Conservation (phyloP, 1,140 invertebrate species). For the Drosophila biarmipes region DNA sequence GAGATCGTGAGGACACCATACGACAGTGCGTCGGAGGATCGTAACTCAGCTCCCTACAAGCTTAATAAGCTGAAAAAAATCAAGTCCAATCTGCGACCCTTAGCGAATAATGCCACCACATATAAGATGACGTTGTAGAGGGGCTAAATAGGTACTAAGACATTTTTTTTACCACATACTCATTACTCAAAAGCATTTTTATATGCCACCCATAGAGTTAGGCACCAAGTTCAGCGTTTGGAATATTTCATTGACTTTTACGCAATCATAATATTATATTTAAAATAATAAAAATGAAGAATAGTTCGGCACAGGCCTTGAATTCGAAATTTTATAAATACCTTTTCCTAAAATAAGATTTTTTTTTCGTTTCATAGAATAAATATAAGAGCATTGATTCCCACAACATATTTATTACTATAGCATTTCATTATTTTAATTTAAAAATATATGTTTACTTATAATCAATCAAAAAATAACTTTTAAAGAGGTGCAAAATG, state of each 20-base stretch:
- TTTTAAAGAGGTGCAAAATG: no score
- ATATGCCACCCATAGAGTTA: neutral
- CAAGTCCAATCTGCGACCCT: constrained; percentile 23
- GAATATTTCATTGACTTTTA: neutral
- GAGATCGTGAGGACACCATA: constrained; percentile 84
- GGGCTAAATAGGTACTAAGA: neutral
- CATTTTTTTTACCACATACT: constrained; percentile 17
- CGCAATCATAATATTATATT: neutral
- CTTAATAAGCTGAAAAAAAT: constrained; percentile 56
- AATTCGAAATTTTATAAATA: neutral
- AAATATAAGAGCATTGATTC: neutral
- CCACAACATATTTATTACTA: neutral
- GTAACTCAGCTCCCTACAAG: constrained; percentile 46
- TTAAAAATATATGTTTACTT: neutral
- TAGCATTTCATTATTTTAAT: neutral
- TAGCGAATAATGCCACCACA: constrained; percentile 52
- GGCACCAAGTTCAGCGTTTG: neutral
- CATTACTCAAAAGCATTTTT: neutral
- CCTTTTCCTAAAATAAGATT: neutral
- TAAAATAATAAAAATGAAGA: neutral
- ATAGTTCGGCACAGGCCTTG: neutral
- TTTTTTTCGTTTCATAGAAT: neutral
- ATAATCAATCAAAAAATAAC: no score
- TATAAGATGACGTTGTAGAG: constrained; percentile 50
- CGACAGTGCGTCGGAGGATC: constrained; percentile 46